A percentile compares a stretch with the other conserved stretches of the same genome.
These are phyloP conservation scores for Protomyctophum bolini DNA, from an alignment of 2,113 vertebrate genomes.

Conservation along the genomic window DNA sequence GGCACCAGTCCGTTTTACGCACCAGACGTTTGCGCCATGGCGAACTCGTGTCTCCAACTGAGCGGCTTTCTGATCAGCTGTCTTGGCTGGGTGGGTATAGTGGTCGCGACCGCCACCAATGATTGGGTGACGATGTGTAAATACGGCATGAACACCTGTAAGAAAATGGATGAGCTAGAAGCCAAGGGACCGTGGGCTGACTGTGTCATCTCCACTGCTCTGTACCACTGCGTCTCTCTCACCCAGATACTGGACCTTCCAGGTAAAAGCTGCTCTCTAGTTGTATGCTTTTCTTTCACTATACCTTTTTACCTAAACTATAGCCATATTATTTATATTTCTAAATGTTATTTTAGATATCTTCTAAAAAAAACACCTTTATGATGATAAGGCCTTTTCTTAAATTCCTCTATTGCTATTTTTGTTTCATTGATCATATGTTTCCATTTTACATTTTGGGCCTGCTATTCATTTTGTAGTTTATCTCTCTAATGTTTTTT, in stretches of 20 bases:
- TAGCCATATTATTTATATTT: background rate
- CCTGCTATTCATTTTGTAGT: too few species aligned
- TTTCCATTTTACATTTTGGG: too few species aligned
- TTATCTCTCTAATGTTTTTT: too few species aligned
- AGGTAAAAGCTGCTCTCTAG: constrained; percentile 73
- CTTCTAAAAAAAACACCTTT: too few species aligned
- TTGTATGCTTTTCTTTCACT: background rate
- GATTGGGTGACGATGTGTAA: constrained; percentile 95
- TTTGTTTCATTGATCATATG: background rate
- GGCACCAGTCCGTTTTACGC: constrained; percentile 14
- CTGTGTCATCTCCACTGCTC: constrained; percentile 89
- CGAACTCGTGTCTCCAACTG: constrained; percentile 88
- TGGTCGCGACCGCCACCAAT: constrained; percentile 91
- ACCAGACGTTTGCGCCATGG: constrained; percentile 76
- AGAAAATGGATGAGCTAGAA: constrained; percentile 91
- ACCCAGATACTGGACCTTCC: constrained; percentile 94
- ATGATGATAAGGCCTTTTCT: background rate
- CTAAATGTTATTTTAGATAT: too few species aligned
- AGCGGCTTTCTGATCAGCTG: constrained; percentile 88
- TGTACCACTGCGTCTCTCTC: constrained; percentile 90
- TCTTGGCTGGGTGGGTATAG: constrained; percentile 90
- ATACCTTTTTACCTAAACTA: too few species aligned
- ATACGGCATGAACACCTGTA: constrained; percentile 90
- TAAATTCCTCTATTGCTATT: background rate
- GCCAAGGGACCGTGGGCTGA: constrained; percentile 94